Percentiles rank a stretch among this genome's conserved stretches.
Evolutionary conservation across 2,113 vertebrate species (phyloP).

Genomic region (Rhabdomys dilectus): DNA sequence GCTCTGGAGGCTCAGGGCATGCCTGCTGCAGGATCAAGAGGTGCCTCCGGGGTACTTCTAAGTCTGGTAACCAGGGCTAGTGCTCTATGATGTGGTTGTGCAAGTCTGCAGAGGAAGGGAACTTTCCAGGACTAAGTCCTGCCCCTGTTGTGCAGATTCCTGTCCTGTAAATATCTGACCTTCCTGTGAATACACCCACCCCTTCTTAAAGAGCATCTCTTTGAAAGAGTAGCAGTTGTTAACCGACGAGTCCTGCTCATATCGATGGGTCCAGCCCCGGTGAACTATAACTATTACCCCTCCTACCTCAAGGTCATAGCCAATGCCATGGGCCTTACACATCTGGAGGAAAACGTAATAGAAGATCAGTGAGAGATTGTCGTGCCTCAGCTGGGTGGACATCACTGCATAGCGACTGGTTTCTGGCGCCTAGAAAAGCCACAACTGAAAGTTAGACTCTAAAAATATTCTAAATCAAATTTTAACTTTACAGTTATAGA

Average conservation of each 20-base stretch:
- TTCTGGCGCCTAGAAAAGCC: conserved; percentile 66
- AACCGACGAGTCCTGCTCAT: not conserved
- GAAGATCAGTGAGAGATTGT: conserved; percentile 89
- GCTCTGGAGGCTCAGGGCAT: not conserved
- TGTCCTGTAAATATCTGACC: not conserved
- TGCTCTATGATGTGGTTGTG: not conserved
- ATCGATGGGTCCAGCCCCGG: not conserved
- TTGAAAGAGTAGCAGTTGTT: not conserved
- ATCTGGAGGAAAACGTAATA: conserved; percentile 90
- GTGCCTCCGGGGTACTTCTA: not conserved
- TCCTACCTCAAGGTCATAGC: conserved; percentile 92
- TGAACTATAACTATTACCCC: not conserved
- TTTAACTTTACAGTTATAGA: not conserved
- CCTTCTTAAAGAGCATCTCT: not conserved
- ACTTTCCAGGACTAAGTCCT: not conserved
- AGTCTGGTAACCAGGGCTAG: not conserved
- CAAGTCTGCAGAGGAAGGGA: not conserved
- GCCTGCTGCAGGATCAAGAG: conserved; percentile 5
- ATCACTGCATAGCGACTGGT: conserved; percentile 86
- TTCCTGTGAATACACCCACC: not conserved
- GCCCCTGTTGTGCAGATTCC: not conserved
- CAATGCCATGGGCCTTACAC: conserved; percentile 90
- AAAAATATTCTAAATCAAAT: not conserved
- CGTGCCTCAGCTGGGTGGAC: conserved; percentile 90
- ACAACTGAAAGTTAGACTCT: not conserved